Base-by-base conservation (phyloP, 2,888 invertebrate species). In the Willowsia nigromaculata region DNA sequence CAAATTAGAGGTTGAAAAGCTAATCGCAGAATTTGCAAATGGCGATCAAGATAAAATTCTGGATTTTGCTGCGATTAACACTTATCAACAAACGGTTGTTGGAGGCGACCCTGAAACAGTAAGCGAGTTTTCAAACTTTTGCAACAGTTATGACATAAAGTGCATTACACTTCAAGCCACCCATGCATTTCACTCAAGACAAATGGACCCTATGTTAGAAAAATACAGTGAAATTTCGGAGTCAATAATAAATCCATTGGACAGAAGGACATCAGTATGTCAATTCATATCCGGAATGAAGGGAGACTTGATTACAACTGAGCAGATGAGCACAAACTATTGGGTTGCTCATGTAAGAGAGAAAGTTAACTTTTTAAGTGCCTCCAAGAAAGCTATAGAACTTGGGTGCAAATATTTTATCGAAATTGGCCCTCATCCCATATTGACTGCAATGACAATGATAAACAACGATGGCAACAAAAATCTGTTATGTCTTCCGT, bases 261-360 rank as follows among this genome's bases (percentile, higher is more conserved):
- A 15, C 33, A 71, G 15, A 81, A 25, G 37, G 3, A 37, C 9
- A 18, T 3, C 0, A 68, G 7, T 37, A 3, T 89, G 88, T 15
- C 74, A 81, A 18, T 91, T 88, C 65, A 90, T 91, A 56, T 91
- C 91, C 18, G 91, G 90, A 18, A 78, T 89, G 53, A 25, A 40
- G 15, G 91, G 90, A 1, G 62, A 25, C 0, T 25, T 90, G 3
- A 27, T 90, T 2, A 25, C 5, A 9, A 15, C 25, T 1, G 56
- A n/a, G 30, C 62, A 78, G 13, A 18, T 80, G 15, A 80, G 89
- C 71, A 86, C 76, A 0, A 65, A 88, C 0, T 91, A 91, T 22
- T 91, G 91, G 91, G 85, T 85, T 4, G 30, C 85, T 13, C 91
- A 91, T 50, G 88, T 90, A 0, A 68, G 90, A n/a, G 86, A 91